Percentiles rank a stretch among this genome's conserved stretches.
phyloP scores from a whole-genome alignment of 2,888 invertebrate species.

The Clusia tigrina region DNA sequence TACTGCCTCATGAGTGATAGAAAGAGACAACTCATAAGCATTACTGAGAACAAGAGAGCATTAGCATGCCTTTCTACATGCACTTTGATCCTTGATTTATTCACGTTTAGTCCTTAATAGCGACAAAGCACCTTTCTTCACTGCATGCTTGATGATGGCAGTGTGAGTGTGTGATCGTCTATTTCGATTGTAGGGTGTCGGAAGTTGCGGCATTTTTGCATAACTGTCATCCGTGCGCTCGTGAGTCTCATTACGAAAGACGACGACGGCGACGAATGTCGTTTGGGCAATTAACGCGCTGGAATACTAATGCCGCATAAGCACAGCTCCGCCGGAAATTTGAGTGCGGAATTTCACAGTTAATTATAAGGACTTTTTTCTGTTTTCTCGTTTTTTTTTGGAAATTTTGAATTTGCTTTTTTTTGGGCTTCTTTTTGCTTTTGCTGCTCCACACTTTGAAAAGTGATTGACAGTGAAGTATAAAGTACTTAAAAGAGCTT shows the following conservation, averaged over 20 bases:
- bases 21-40: no score
- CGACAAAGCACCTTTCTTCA: no score
- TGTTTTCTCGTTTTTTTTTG: no score
- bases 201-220: conserved; percentile 1
- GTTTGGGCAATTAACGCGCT: conserved; percentile 39
- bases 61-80: no score
- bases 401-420: neutral
- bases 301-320: neutral
- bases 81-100: no score
- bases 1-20: no score
- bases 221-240: neutral
- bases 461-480: neutral
- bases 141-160: no score
- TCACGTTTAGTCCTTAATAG: no score
- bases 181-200: conserved; percentile 5
- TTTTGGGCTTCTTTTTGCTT: no score
- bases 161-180: conserved; percentile 27
- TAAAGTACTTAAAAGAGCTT: neutral
- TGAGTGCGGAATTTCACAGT: conserved; percentile 16
- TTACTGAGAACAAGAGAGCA: no score
- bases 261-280: conserved; percentile 31
- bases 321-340: conserved; percentile 1
- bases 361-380: conserved; percentile 13
- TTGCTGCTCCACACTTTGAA: neutral
- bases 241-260: neutral